Conservation (phyloP, 2,797 vertebrate genomes). For the Coluber constrictor region DNA sequence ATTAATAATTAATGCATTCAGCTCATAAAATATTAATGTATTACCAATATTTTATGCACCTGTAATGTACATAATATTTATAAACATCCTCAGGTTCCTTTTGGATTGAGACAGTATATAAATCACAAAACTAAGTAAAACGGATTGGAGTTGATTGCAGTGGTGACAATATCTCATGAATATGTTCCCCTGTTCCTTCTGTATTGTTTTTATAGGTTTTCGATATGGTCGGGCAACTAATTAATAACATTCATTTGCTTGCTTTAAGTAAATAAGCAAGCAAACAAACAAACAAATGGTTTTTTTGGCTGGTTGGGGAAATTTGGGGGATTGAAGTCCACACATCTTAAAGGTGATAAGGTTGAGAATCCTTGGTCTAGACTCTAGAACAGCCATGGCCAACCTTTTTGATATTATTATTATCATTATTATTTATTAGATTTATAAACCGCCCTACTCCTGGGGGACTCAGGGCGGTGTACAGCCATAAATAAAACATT, state of each 20-base stretch:
- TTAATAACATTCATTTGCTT: not conserved
- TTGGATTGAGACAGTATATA: not conserved
- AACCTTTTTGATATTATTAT: too few species aligned
- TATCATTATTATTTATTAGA: too few species aligned
- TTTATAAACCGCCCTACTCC: too few species aligned
- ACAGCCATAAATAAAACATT: too few species aligned
- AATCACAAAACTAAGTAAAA: not conserved
- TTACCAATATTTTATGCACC: not conserved
- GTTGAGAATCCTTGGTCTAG: too few species aligned
- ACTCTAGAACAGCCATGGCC: not conserved
- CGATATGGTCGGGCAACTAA: not conserved
- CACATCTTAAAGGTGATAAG: too few species aligned
- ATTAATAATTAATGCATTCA: not conserved
- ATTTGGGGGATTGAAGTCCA: too few species aligned
- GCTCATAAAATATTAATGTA: not conserved
- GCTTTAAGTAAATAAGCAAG: not conserved
- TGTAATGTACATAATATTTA: not conserved
- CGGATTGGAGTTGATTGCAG: not conserved
- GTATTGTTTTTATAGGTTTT: not conserved
- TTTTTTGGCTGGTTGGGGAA: not conserved
- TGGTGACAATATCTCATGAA: not conserved
- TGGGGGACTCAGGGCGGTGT: too few species aligned
- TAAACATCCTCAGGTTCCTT: not conserved
- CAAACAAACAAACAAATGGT: not conserved
- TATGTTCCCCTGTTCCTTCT: not conserved